Base-by-base conservation (phyloP, 1,140 invertebrate species). In the Papilio xuthus region DNA sequence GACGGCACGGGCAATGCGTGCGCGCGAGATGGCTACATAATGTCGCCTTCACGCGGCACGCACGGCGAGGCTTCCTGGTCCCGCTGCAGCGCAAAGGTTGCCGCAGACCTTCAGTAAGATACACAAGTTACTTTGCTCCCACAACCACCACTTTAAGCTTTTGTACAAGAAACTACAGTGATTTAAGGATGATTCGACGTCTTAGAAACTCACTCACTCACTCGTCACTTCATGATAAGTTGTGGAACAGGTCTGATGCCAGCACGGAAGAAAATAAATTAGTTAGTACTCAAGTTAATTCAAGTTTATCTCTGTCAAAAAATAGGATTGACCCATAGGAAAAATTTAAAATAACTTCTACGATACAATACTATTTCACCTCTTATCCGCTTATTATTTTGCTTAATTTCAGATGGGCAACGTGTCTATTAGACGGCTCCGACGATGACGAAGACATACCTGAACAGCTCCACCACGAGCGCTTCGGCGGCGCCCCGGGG, bases 11-110 rank as follows among this genome's bases (percentile, higher is more conserved):
- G 95, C 8, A 97, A 97, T 85, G 85, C 87, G 15, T 97, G 97
- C 85, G 94, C 96, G 0, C 95, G 95, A 82, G 96, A 97, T 85
- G 97, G 97, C 4, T 97, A 95, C 89, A 96, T 97, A 78, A 97
- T 97, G 97, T 97, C 97, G 0, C 96, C 97, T 0, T 97, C 96
- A 7, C 94, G 97, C 82, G 97, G 97, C 32, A 96, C 95, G 7
- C 93, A 94, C 47, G 97, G 97, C 12, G 97, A 97, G 92, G 96
- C 96, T 0, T 94, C 95, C 20, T 97, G 97, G 97, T 97, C 97
- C 0, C 86, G 91, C 0, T 97, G 97, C 86, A 97, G 96, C 84
- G 92, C 93, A 1, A 89, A 95, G 26, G 93, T 96, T 26, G 94
- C 94, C 80, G 86, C 92, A 26, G 94, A 95, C 72, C 84, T 95